phyloP scores from a whole-genome alignment of 2,113 vertebrate genomes.

The Anolis carolinensis region DNA sequence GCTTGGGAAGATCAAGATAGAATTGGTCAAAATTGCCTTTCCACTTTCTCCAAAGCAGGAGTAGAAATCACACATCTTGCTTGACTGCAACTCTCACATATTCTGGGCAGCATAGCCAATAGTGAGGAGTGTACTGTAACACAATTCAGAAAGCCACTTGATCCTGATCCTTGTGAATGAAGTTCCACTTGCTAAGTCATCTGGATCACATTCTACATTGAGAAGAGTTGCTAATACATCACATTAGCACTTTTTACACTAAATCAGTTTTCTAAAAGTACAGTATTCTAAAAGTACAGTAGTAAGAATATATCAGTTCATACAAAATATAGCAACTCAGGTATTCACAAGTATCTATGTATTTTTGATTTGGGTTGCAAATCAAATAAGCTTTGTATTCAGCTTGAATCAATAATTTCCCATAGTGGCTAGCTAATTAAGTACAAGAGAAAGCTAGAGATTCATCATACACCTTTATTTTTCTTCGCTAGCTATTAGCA shows the following conservation, averaged over 20 bases:
- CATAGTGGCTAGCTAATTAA: not conserved
- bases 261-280: not conserved
- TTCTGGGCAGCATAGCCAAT: no score
- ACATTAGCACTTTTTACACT: not conserved
- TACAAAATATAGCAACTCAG: not conserved
- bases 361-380: not conserved
- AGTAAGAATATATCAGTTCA: not conserved
- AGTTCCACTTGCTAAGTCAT: no score
- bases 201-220: no score
- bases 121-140: no score
- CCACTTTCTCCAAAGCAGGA: no score
- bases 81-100: no score
- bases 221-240: not conserved
- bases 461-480: slow-evolving; percentile 2
- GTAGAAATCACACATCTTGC: no score
- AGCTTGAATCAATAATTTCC: not conserved
- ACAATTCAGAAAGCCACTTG: no score
- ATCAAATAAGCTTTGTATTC: not conserved
- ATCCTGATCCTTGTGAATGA: no score
- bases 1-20: not conserved
- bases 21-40: not conserved
- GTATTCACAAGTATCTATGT: not conserved
- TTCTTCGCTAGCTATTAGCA: slow-evolving; percentile 5
- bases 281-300: not conserved
- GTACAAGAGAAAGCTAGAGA: not conserved